These are phyloP conservation scores for Corvus moneduloides DNA, from an alignment of 2,113 vertebrate genomes.

Conservation along the genomic window DNA sequence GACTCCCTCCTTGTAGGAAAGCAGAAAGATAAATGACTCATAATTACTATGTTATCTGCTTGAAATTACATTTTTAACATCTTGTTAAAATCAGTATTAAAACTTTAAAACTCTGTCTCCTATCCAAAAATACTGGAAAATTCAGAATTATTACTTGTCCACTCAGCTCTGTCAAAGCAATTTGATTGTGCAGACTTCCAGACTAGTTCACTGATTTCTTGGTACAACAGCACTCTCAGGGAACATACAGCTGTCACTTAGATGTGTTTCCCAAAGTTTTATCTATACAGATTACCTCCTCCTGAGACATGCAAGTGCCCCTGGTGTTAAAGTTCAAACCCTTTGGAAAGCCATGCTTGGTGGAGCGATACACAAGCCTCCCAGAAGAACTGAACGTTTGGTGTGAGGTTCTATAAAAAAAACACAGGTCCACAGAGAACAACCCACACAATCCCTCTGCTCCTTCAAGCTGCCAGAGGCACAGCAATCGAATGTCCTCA, in stretches of 20 bases:
- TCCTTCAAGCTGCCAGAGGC: constrained; percentile 30
- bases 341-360: constrained; percentile 23
- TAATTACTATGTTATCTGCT: background rate
- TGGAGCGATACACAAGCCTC: constrained; percentile 30
- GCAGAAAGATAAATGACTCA: background rate
- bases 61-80: background rate
- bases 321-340: constrained; percentile 5
- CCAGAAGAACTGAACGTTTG: background rate
- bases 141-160: background rate
- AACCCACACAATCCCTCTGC: background rate
- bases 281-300: constrained; percentile 8
- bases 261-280: constrained; percentile 13
- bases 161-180: constrained; percentile 18
- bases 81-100: background rate
- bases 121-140: background rate
- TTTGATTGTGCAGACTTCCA: background rate
- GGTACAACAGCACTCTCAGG: background rate
- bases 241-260: constrained; percentile 39
- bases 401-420: background rate
- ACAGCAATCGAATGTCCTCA: background rate
- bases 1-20: background rate
- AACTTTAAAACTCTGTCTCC: background rate
- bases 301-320: constrained; percentile 2
- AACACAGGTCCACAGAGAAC: background rate
- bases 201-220: background rate